A percentile compares a stretch with the other conserved stretches of the same genome.
These are phyloP conservation scores for Microcaecilia unicolor DNA, from an alignment of 2,797 vertebrate species.

Conservation along the genomic window DNA sequence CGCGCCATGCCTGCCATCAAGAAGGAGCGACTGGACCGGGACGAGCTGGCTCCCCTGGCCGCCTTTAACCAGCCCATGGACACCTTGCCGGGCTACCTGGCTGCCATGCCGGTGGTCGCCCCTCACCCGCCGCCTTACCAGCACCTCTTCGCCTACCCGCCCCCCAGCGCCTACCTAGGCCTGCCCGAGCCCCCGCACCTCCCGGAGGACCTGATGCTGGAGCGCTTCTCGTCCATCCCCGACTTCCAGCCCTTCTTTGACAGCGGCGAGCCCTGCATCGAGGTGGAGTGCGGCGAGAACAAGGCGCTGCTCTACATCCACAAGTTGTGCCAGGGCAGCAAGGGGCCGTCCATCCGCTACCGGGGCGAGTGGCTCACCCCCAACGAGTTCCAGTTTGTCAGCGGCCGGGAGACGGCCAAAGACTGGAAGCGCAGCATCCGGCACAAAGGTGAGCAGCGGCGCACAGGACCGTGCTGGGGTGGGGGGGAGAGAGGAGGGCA, in stretches of 20 bases:
- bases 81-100: slow-evolving; percentile 70
- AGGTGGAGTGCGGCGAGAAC: slow-evolving; percentile 97
- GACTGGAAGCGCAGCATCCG: slow-evolving; percentile 97
- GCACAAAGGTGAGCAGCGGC: slow-evolving; percentile 78
- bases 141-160: slow-evolving; percentile 70
- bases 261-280: slow-evolving; percentile 91
- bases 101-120: slow-evolving; percentile 80
- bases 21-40: slow-evolving; percentile 85
- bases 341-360: slow-evolving; percentile 95
- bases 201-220: slow-evolving; percentile 82
- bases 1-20: slow-evolving; percentile 92
- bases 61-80: slow-evolving; percentile 78
- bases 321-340: slow-evolving; percentile 95
- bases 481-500: neutral
- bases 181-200: slow-evolving; percentile 67
- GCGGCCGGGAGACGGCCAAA: slow-evolving; percentile 93
- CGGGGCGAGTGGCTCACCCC: slow-evolving; percentile 95
- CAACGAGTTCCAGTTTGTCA: slow-evolving; percentile 97
- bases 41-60: slow-evolving; percentile 85
- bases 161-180: slow-evolving; percentile 69
- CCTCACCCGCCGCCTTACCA: slow-evolving; percentile 82
- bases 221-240: slow-evolving; percentile 83
- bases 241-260: slow-evolving; percentile 95
- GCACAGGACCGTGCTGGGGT: neutral
- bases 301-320: slow-evolving; percentile 92